phyloP scores from a whole-genome alignment of 2,113 vertebrate genomes.

The Polyodon spathula region DNA sequence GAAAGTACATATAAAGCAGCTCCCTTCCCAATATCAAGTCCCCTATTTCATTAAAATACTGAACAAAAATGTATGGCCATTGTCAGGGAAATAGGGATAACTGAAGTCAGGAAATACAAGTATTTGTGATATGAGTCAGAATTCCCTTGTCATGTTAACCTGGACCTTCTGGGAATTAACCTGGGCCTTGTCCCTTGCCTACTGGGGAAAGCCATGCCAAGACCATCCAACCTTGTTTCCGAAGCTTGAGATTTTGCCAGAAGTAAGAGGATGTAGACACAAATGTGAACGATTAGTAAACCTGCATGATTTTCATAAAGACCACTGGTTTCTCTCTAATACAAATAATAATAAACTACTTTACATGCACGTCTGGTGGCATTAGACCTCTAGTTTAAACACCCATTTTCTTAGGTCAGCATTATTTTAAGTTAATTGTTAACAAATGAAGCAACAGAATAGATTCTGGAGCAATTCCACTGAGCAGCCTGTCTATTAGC shows the following conservation, averaged over 20 bases:
- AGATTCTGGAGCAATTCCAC: conserved; percentile 18
- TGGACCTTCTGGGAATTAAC: too few species aligned
- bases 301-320: conserved; percentile 26
- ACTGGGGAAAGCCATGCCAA: too few species aligned
- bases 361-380: conserved; percentile 26
- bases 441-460: conserved; percentile 24
- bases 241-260: conserved; percentile 36
- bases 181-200: too few species aligned
- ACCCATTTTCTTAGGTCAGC: conserved; percentile 13
- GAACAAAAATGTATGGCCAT: too few species aligned
- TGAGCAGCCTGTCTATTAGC: conserved; percentile 20
- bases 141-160: too few species aligned
- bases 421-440: conserved; percentile 28
- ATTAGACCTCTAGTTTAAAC: not conserved
- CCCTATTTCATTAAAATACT: too few species aligned
- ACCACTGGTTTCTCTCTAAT: conserved; percentile 41
- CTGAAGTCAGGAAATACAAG: too few species aligned
- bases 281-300: conserved; percentile 39
- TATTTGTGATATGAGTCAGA: too few species aligned
- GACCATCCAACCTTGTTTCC: conserved; percentile 24
- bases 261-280: conserved; percentile 35
- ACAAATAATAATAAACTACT: conserved; percentile 33
- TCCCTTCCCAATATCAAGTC: too few species aligned
- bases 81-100: too few species aligned
- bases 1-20: too few species aligned